Evolutionary conservation across 2,797 vertebrate genomes (phyloP).

Genomic region (Sarcoramphus papa): DNA sequence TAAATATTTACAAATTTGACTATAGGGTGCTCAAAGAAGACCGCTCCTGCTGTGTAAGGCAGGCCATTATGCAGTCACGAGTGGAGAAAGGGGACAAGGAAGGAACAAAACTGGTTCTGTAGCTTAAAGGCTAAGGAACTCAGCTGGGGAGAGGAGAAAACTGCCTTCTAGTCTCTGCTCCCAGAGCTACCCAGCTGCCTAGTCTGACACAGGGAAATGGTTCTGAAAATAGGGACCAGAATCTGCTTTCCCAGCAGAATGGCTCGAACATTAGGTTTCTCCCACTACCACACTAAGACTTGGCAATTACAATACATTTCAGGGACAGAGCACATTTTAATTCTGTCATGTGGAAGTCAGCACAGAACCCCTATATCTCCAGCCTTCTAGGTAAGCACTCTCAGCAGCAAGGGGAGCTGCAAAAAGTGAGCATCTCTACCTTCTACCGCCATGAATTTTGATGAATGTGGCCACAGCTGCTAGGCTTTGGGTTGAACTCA

Average conservation of each 20-base stretch:
- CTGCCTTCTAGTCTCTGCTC: not conserved
- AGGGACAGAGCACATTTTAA: not conserved
- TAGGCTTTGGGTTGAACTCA: not conserved
- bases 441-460: not conserved
- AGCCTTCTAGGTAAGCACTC: not conserved
- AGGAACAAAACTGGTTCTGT: not conserved
- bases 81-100: not conserved
- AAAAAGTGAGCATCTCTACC: not conserved
- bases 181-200: not conserved
- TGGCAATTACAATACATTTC: not conserved
- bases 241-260: not conserved
- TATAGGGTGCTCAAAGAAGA: not conserved
- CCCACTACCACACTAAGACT: not conserved
- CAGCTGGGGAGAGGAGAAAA: not conserved
- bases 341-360: not conserved
- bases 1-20: not conserved
- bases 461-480: not conserved
- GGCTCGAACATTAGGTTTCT: not conserved
- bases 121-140: not conserved
- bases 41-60: not conserved
- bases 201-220: not conserved
- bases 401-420: not conserved
- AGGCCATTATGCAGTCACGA: accelerated
- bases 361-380: not conserved
- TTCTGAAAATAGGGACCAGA: not conserved